Evolutionary conservation across 2,888 invertebrate genomes (phyloP).

Genomic region (Luperina testacea): DNA sequence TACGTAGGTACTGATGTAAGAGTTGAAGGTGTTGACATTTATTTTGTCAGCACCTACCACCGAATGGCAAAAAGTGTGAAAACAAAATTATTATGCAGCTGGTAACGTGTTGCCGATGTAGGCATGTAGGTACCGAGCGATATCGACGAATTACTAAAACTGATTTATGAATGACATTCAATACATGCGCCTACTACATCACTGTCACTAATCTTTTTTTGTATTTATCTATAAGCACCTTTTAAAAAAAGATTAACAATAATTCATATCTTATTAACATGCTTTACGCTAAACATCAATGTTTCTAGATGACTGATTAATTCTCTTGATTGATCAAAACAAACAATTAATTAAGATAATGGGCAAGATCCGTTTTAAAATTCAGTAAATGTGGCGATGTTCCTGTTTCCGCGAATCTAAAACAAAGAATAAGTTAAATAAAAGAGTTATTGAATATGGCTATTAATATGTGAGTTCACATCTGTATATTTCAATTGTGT

Average conservation of each 20-base stretch:
- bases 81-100: conserved; percentile 3
- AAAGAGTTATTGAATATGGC: conserved; percentile 20
- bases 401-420: conserved; percentile 39
- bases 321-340: background rate
- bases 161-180: conserved; percentile 34
- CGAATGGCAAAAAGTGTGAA: conserved; percentile 5
- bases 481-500: conserved; percentile 59
- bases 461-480: conserved; percentile 51
- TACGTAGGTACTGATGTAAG: conserved; percentile 12
- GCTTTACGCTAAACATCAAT: conserved; percentile 3
- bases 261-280: conserved; percentile 2
- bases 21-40: conserved; percentile 33
- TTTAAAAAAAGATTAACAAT: conserved; percentile 5
- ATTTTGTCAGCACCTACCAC: conserved; percentile 6
- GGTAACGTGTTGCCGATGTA: background rate
- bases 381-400: conserved; percentile 3
- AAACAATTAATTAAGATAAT: conserved; percentile 4
- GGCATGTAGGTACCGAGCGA: background rate
- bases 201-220: conserved; percentile 2
- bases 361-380: background rate
- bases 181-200: conserved; percentile 31
- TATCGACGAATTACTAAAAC: conserved; percentile 12
- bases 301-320: conserved; percentile 1
- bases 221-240: background rate
- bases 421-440: conserved; percentile 43